Conservation (phyloP, 2,113 vertebrate species). For the Rostratula benghalensis region DNA sequence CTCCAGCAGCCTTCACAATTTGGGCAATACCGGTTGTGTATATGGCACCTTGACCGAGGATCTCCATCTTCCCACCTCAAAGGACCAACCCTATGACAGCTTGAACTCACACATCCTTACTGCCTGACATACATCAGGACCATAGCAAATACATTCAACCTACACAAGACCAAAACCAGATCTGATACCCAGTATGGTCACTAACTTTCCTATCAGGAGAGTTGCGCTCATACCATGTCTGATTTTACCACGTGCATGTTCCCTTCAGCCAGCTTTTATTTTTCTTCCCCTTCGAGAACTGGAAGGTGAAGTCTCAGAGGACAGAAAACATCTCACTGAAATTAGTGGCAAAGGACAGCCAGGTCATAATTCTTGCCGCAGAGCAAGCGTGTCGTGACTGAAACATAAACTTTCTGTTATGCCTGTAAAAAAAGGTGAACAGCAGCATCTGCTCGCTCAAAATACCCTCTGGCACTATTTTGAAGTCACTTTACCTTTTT, state of each 20-base stretch:
- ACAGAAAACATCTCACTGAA: constrained; percentile 9
- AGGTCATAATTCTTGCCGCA: not conserved
- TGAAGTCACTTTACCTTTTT: not conserved
- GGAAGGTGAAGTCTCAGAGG: not conserved
- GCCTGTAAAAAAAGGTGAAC: not conserved
- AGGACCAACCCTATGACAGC: not conserved
- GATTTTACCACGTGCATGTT: not conserved
- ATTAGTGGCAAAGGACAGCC: constrained; percentile 3
- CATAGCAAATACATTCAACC: not conserved
- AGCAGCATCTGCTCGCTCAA: not conserved
- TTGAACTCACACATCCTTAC: rapidly evolving
- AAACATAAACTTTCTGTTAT: not conserved
- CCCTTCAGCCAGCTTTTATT: not conserved
- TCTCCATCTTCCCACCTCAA: not conserved
- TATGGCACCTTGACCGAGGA: not conserved
- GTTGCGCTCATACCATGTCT: not conserved
- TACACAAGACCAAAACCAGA: not conserved
- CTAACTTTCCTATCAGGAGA: not conserved
- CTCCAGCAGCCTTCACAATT: not conserved
- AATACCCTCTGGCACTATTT: not conserved
- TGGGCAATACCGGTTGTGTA: not conserved
- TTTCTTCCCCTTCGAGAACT: not conserved
- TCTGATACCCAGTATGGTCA: not conserved
- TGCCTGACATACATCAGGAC: not conserved
- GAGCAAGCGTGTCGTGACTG: not conserved